Evolutionary conservation across 2,797 vertebrate genomes (phyloP), one percentile per base, ranked within the genome.

Genomic region (Todus mexicanus): DNA sequence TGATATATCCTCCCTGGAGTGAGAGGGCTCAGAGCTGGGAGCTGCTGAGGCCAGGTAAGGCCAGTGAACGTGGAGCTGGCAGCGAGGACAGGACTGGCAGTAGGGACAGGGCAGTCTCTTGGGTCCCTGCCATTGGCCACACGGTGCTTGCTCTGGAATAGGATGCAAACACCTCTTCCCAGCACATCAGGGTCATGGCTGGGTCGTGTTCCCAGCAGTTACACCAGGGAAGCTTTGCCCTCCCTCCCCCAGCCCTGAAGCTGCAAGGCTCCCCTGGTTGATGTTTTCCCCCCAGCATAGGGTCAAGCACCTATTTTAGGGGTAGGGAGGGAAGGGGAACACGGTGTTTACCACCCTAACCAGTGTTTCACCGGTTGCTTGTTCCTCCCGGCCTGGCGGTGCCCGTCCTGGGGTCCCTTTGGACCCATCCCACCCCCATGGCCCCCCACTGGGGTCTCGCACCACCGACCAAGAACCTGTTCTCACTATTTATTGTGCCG

Each of bases 401-500:
- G 45, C n/a, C 38, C 4, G 5, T 26, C 45, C 45, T 25, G 45
- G 70, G 63, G 43, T 17, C 43, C 27, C 63, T 53, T 54, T 40
- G 71, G 71, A 33, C 12, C 21, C 16, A 3, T 11, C 21, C 40
- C 50, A 10, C 29, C 54, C 40, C 59, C 25, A 8, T 42, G 35
- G 59, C 27, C 26, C 10, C 63, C 15, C 31, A 21, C 40, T 7
- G 56, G 31, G 42, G 65, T 61, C 27, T 54, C 53, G 61, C 51
- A 50, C 10, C 77, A 54, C 38, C 8, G 4, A 14, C 50, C 17
- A 12, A 56, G 89, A 81, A 78, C 66, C 56, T 12, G 21, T 66
- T 53, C 57, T 50, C 89, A 78, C 68, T 84, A 66, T 93, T 87
- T 87, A 77, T 84, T 74, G 83, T 87, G 89, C 79, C 66, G 33